phyloP scores from a whole-genome alignment of 2,797 vertebrate genomes.

The Sebastes vulpes region DNA sequence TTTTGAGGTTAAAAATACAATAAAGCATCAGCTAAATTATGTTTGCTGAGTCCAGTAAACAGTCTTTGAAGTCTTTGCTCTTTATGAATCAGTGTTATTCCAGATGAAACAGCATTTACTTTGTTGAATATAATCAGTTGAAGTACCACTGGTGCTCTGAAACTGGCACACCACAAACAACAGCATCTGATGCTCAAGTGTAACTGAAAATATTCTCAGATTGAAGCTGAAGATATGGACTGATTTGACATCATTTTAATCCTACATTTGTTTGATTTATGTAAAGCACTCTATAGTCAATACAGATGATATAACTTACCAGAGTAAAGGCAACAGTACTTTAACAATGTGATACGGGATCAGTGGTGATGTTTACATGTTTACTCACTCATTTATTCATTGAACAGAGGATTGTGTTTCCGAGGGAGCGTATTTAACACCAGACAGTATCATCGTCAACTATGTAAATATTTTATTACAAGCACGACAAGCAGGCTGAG shows the following conservation, averaged over 20 bases:
- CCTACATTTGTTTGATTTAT: slow-evolving; percentile 2
- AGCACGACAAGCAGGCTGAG: not conserved
- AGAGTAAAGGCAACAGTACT: not conserved
- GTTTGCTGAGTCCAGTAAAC: slow-evolving; percentile 10
- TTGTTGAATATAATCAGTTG: slow-evolving; percentile 5
- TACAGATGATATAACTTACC: not conserved
- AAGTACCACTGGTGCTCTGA: not conserved
- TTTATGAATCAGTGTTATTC: slow-evolving; percentile 1
- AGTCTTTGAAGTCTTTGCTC: not conserved
- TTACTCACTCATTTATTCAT: slow-evolving; percentile 55
- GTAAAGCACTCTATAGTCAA: not conserved
- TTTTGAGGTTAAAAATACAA: not conserved
- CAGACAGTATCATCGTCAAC: slow-evolving; percentile 26
- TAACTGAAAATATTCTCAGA: not conserved
- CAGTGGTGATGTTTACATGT: slow-evolving; percentile 33
- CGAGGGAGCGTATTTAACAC: slow-evolving; percentile 1
- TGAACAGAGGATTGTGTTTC: slow-evolving; percentile 38
- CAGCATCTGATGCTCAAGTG: not conserved
- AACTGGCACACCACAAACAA: not conserved
- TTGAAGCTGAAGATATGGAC: not conserved
- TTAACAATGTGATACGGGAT: slow-evolving; percentile 14
- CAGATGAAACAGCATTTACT: not conserved
- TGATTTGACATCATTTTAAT: slow-evolving; percentile 7
- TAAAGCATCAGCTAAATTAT: slow-evolving; percentile 11
- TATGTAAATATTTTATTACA: slow-evolving; percentile 43